Percentiles rank a stretch among this genome's conserved stretches.
These are phyloP conservation scores for Peromyscus maniculatus DNA, from an alignment of 2,113 vertebrate species.

Conservation along the genomic window DNA sequence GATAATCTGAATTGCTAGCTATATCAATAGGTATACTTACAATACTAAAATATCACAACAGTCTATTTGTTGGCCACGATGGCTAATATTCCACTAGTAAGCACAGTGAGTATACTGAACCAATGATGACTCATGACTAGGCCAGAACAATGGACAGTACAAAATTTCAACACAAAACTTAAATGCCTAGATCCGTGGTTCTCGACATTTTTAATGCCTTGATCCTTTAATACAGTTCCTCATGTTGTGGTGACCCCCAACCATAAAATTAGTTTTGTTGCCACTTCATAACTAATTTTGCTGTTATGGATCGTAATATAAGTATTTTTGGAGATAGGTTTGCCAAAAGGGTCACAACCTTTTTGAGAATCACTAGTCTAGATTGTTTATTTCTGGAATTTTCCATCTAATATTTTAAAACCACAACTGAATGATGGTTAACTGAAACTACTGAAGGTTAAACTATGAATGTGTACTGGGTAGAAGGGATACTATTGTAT, in stretches of 20 bases:
- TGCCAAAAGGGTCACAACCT: background rate
- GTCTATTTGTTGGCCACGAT: background rate
- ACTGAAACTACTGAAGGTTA: background rate
- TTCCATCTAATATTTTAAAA: background rate
- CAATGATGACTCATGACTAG: background rate
- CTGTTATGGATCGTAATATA: background rate
- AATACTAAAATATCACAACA: background rate
- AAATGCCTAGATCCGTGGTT: background rate
- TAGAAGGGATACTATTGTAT: background rate
- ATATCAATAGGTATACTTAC: background rate
- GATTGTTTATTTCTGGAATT: background rate
- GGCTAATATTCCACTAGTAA: background rate
- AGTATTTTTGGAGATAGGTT: background rate
- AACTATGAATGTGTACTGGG: background rate
- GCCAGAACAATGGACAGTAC: background rate
- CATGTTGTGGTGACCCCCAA: background rate
- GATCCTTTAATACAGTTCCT: background rate
- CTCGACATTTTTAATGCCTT: background rate
- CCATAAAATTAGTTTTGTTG: background rate
- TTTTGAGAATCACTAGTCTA: background rate
- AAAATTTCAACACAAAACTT: slow-evolving; percentile 14
- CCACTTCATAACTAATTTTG: background rate
- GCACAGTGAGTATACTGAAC: background rate
- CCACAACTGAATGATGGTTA: background rate
- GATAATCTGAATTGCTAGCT: background rate